Percentiles rank a stretch among this genome's conserved stretches.
phyloP scores from a whole-genome alignment of 2,888 invertebrate genomes.

The Agrenia bidenticulata region DNA sequence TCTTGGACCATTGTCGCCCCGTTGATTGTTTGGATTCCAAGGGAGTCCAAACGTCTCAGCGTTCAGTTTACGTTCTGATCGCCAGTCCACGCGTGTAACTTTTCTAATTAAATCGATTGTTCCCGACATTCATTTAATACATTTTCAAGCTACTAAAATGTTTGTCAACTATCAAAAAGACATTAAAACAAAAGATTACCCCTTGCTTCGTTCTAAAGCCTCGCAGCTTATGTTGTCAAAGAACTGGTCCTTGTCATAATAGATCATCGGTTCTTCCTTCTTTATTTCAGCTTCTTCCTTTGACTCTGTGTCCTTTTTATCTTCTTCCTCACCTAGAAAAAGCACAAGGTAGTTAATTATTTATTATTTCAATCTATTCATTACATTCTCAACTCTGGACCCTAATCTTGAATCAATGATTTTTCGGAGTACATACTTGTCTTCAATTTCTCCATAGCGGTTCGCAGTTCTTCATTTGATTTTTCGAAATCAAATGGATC shows the following conservation, averaged over 20 bases:
- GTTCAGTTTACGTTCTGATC: constrained; percentile 92
- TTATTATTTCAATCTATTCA: too few species aligned
- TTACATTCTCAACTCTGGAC: too few species aligned
- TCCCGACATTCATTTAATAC: too few species aligned
- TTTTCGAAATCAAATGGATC: constrained; percentile 98
- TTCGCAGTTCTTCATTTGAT: constrained; percentile 88
- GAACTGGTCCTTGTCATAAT: constrained; percentile 95
- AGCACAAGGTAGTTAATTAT: not conserved
- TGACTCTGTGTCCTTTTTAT: constrained; percentile 58
- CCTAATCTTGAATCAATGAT: not conserved
- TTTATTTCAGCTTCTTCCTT: constrained; percentile 57
- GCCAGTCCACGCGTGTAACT: constrained; percentile 83
- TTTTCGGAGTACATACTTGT: constrained; percentile 61
- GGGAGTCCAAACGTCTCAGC: constrained; percentile 96
- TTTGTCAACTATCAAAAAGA: not conserved
- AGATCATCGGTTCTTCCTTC: constrained; percentile 67
- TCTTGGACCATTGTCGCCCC: constrained; percentile 60
- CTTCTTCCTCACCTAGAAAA: constrained; percentile 27
- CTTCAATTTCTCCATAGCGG: constrained; percentile 80
- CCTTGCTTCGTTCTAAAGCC: constrained; percentile 82
- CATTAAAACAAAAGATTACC: constrained; percentile 56
- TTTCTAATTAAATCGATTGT: constrained; percentile 57
- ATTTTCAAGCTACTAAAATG: not conserved
- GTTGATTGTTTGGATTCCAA: constrained; percentile 12
- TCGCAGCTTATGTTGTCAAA: constrained; percentile 99